Percentiles rank a stretch among this genome's conserved stretches.
phyloP scores from a whole-genome alignment of 2,113 vertebrate genomes.

The Crotalus tigris region DNA sequence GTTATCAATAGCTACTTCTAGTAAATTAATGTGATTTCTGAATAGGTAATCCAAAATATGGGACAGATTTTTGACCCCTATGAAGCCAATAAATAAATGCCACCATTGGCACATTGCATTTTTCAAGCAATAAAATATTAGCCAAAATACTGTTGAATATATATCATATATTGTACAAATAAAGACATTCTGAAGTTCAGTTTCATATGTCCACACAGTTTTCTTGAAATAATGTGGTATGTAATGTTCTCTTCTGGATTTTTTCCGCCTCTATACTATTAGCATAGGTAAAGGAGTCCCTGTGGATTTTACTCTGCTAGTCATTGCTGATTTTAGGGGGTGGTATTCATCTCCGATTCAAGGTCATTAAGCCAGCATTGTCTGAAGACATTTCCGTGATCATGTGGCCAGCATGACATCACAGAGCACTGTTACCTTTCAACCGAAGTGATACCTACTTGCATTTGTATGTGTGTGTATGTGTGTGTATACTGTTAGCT shows the following conservation, averaged over 20 bases:
- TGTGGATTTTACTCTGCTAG: no score
- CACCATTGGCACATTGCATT: background rate
- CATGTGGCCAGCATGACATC: no score
- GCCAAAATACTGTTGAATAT: background rate
- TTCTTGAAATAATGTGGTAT: background rate
- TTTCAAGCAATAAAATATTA: background rate
- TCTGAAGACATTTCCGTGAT: no score
- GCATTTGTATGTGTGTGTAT: no score
- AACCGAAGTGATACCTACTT: no score
- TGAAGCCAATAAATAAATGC: background rate
- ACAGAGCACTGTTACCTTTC: no score
- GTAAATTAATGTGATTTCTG: background rate
- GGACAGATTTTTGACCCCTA: background rate
- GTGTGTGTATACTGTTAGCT: background rate
- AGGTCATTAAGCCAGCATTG: no score
- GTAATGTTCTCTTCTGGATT: background rate
- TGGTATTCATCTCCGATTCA: no score
- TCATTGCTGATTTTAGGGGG: no score
- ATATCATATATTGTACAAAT: background rate
- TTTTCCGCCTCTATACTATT: background rate
- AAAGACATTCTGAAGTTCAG: background rate
- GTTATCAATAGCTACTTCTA: background rate
- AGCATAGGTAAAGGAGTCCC: background rate
- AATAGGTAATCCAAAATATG: background rate
- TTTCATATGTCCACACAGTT: background rate